Evolutionary conservation across 1,140 invertebrate species (phyloP).

Genomic region (Drosophila truncata): DNA sequence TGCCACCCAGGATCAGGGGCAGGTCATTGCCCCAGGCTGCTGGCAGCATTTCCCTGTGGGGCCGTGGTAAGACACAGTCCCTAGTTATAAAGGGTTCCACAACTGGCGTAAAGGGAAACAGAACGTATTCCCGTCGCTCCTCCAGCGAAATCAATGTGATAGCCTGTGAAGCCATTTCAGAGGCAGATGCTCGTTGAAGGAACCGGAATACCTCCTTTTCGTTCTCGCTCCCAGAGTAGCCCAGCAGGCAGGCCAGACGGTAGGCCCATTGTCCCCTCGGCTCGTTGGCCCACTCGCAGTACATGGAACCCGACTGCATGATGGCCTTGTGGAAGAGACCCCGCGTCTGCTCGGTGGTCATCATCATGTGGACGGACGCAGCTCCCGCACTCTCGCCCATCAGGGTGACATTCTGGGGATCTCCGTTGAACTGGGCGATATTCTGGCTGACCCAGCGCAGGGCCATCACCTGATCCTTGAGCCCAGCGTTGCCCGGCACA

Average conservation of each 20-base stretch:
- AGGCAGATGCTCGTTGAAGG: constrained; percentile 61
- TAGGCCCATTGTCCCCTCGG: constrained; percentile 46
- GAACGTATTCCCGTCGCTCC: constrained; percentile 43
- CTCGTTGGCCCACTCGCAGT: constrained; percentile 79
- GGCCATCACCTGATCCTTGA: constrained; percentile 85
- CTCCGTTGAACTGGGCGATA: constrained; percentile 79
- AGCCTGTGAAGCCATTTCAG: constrained; percentile 32
- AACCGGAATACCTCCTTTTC: constrained; percentile 80
- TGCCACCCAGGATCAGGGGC: constrained; percentile 83
- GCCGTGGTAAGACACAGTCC: constrained; percentile 68
- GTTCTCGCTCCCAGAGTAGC: constrained; percentile 76
- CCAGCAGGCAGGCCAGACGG: constrained; percentile 62
- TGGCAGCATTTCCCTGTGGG: constrained; percentile 65
- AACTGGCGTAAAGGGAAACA: constrained; percentile 80
- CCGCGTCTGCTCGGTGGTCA: constrained; percentile 71
- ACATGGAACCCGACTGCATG: constrained; percentile 86
- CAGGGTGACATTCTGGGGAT: constrained; percentile 77
- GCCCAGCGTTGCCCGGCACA: constrained; percentile 81
- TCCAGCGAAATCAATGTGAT: constrained; percentile 31
- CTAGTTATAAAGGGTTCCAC: constrained; percentile 78
- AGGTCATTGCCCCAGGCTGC: constrained; percentile 82
- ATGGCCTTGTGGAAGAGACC: constrained; percentile 88
- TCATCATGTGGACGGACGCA: constrained; percentile 66
- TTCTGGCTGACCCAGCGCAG: constrained; percentile 84
- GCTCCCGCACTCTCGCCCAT: constrained; percentile 83